Percentiles rank a stretch among this genome's conserved stretches.
These are phyloP conservation scores for Lamellibrachia luymesi DNA, from an alignment of 1,140 invertebrate genomes.

Conservation along the genomic window DNA sequence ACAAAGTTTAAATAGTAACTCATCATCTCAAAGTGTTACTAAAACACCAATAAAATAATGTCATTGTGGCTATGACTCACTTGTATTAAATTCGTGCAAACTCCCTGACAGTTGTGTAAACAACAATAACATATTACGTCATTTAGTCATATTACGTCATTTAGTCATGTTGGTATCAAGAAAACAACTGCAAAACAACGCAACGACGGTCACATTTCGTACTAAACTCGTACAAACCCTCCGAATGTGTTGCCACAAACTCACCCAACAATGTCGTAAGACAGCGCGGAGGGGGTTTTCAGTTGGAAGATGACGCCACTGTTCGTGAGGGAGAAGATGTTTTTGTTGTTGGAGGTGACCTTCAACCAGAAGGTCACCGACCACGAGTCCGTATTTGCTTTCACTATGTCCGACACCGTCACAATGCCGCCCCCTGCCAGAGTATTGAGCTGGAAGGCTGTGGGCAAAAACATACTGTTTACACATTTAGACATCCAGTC, in stretches of 20 bases:
- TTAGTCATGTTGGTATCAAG: too few species aligned
- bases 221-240: too few species aligned
- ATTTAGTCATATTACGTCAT: not conserved
- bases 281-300: not conserved
- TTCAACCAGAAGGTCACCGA: not conserved
- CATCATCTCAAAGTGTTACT: too few species aligned
- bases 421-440: not conserved
- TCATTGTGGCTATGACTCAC: too few species aligned
- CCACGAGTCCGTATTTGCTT: not conserved
- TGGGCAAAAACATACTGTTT: not conserved
- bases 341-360: not conserved
- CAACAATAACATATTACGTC: not conserved
- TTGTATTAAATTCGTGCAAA: too few species aligned
- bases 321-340: not conserved
- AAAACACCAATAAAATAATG: too few species aligned
- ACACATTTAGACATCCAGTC: not conserved
- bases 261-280: not conserved
- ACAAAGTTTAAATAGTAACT: too few species aligned
- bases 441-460: not conserved
- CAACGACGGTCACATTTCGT: too few species aligned
- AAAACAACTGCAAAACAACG: too few species aligned
- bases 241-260: not conserved
- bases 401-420: not conserved
- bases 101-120: not conserved
- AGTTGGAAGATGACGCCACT: not conserved